phyloP scores from a whole-genome alignment of 2,888 invertebrate genomes.

The Morpho achilles region DNA sequence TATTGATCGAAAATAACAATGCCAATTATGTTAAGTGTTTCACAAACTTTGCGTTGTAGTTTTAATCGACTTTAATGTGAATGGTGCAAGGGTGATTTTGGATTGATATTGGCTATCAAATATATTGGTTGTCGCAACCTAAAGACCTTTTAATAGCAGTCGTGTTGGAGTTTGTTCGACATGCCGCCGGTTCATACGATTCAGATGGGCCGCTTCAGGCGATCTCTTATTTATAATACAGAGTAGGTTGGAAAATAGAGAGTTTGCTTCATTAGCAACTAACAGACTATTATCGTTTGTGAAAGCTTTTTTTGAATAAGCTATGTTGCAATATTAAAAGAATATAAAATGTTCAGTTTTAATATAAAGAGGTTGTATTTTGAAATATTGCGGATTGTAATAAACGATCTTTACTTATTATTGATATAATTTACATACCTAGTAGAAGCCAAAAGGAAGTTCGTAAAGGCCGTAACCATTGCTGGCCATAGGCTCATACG shows the following conservation, averaged over 20 bases:
- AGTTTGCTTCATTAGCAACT: constrained; percentile 3
- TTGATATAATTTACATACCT: too few species aligned
- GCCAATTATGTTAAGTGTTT: constrained; percentile 32
- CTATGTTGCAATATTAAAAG: too few species aligned
- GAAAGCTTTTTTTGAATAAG: too few species aligned
- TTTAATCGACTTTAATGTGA: constrained; percentile 8
- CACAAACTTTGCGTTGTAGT: constrained; percentile 22
- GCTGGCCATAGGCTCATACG: too few species aligned
- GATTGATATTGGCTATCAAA: constrained; percentile 3
- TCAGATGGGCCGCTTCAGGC: constrained; percentile 55
- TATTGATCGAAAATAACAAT: constrained; percentile 24
- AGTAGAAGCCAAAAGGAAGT: too few species aligned
- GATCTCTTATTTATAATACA: constrained; percentile 51
- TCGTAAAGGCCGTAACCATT: too few species aligned
- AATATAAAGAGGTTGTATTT: too few species aligned
- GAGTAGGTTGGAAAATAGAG: constrained; percentile 27
- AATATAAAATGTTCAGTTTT: too few species aligned
- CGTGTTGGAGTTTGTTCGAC: constrained; percentile 45
- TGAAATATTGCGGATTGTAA: too few species aligned
- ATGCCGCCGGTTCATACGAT: constrained; percentile 47
- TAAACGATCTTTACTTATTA: too few species aligned
- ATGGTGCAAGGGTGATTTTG: constrained; percentile 24
- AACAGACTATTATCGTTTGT: background rate
- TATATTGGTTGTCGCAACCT: constrained; percentile 48
- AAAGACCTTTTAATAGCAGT: constrained; percentile 70